Conservation (phyloP, 2,888 invertebrate species). For the Cacoxenus indagator region DNA sequence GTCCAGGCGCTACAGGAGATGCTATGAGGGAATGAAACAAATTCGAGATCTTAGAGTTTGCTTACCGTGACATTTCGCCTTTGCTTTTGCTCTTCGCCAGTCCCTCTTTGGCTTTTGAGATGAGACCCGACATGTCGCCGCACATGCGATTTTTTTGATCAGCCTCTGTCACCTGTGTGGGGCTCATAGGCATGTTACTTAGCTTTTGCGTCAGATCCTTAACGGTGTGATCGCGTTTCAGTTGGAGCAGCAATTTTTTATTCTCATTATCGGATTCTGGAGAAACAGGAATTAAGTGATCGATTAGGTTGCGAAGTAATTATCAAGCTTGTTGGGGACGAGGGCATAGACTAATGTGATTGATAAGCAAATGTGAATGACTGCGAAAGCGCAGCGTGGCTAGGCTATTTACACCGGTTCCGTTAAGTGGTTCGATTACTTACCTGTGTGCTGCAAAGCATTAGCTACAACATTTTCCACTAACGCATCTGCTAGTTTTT, state of each 20-base stretch:
- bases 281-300: not conserved
- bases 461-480: conserved; percentile 6
- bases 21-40: not conserved
- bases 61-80: conserved; percentile 73
- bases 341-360: not conserved
- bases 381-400: conserved; percentile 4
- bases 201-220: conserved; percentile 90
- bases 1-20: too few species aligned
- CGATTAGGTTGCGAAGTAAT: too few species aligned
- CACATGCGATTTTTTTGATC: conserved; percentile 76
- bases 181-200: conserved; percentile 76
- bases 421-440: conserved; percentile 23
- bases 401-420: not conserved
- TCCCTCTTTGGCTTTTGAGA: conserved; percentile 94
- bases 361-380: conserved; percentile 7
- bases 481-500: not conserved
- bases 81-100: conserved; percentile 89
- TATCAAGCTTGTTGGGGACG: not conserved
- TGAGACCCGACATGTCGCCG: conserved; percentile 89
- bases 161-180: conserved; percentile 74
- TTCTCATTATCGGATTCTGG: conserved; percentile 75
- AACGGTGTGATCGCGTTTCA: conserved; percentile 87
- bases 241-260: conserved; percentile 76
- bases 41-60: conserved; percentile 23
- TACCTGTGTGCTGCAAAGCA: conserved; percentile 40